Percentiles rank a stretch among this genome's conserved stretches.
These are phyloP conservation scores for Samia ricini DNA, from an alignment of 1,140 invertebrate genomes.

Conservation along the genomic window DNA sequence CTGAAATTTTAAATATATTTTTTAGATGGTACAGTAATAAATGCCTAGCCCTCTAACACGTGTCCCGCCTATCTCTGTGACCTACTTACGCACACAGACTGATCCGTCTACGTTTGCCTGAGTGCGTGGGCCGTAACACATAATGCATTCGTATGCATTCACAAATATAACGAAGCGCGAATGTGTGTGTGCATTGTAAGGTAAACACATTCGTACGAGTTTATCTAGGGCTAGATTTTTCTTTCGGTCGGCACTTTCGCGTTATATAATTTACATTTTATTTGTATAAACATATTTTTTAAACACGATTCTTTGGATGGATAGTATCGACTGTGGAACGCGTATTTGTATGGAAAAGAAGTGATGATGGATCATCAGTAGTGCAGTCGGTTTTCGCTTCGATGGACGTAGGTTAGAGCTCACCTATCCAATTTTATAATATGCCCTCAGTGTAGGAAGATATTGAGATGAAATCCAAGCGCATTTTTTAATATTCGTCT, in stretches of 20 bases:
- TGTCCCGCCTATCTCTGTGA: conserved; percentile 72
- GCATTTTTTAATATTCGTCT: too few relatives aligned
- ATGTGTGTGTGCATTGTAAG: conserved; percentile 54
- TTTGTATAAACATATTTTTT: too few relatives aligned
- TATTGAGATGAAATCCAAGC: too few relatives aligned
- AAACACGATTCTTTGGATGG: too few relatives aligned
- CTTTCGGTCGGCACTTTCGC: background rate
- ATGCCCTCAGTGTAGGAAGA: too few relatives aligned
- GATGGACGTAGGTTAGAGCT: too few relatives aligned
- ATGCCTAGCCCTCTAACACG: conserved; percentile 65
- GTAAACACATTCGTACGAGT: conserved; percentile 31
- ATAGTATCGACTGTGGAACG: too few relatives aligned
- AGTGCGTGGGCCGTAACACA: conserved; percentile 25
- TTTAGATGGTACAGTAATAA: conserved; percentile 45
- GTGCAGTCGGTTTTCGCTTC: too few relatives aligned
- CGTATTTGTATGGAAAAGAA: too few relatives aligned
- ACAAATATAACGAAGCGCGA: conserved; percentile 1
- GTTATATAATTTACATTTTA: background rate
- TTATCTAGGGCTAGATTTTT: conserved; percentile 18
- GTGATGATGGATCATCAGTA: too few relatives aligned
- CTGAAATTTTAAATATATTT: conserved; percentile 20
- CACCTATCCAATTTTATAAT: too few relatives aligned
- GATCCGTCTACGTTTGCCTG: conserved; percentile 13
- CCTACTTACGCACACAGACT: conserved; percentile 63
- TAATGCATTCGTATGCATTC: conserved; percentile 43